Evolutionary conservation across 2,113 vertebrate genomes (phyloP).

Genomic region (Hyaena hyaena): DNA sequence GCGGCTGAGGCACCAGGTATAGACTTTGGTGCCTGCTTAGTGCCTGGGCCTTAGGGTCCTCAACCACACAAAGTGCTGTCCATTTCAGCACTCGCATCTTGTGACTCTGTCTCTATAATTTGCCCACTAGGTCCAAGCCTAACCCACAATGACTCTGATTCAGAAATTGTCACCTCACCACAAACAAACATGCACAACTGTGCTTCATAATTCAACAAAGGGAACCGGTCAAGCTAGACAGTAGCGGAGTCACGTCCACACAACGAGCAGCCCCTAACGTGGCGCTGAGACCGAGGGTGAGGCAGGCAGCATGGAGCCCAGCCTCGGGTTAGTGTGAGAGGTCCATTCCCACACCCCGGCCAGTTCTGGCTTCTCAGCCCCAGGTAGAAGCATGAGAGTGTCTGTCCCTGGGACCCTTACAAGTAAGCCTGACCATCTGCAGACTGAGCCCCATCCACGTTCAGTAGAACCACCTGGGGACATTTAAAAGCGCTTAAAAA

Average conservation of each 20-base stretch:
- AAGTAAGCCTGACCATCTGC: neutral
- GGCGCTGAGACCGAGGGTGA: no score
- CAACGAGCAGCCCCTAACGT: neutral
- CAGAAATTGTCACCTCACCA: neutral
- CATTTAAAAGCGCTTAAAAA: neutral
- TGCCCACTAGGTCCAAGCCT: neutral
- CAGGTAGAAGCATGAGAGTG: neutral
- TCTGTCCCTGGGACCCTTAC: neutral
- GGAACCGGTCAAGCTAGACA: neutral
- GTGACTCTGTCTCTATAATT: neutral
- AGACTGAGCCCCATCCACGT: neutral
- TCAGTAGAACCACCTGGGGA: neutral
- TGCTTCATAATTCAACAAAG: constrained; percentile 32
- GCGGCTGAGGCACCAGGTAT: neutral
- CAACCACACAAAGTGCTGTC: neutral
- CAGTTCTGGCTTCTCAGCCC: neutral
- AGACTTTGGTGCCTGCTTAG: neutral
- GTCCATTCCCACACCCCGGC: accelerated
- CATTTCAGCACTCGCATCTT: neutral
- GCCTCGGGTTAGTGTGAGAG: neutral
- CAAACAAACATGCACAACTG: neutral
- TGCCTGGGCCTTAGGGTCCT: neutral
- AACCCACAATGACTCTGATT: neutral
- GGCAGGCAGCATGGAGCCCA: neutral
- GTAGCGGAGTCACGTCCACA: accelerated